phyloP scores from a whole-genome alignment of 2,113 vertebrate species.

The Nansenia antarctica region DNA sequence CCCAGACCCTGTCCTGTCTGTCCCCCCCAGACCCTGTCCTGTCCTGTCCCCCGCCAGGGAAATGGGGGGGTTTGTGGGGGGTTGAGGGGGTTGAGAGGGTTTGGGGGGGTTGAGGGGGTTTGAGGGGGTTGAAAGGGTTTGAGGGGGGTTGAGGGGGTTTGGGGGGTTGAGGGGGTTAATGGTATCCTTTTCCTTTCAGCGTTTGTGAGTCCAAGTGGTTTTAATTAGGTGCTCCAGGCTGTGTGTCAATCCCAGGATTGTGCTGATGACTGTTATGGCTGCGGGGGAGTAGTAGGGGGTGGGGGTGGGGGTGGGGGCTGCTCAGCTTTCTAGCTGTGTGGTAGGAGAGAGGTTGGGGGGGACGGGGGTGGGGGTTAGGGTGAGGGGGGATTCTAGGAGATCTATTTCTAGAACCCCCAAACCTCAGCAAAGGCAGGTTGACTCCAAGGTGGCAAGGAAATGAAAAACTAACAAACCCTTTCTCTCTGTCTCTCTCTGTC shows the following conservation, averaged over 20 bases:
- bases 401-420: no score
- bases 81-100: no score
- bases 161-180: no score
- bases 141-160: no score
- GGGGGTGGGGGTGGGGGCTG: background rate
- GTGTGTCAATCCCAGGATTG: conserved; percentile 19
- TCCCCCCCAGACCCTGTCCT: background rate
- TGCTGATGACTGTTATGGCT: background rate
- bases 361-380: background rate
- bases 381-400: no score
- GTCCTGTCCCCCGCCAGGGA: background rate
- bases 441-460: background rate
- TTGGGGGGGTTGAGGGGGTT: no score
- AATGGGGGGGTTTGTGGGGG: background rate
- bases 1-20: no score
- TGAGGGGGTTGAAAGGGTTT: no score
- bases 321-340: conserved; percentile 17
- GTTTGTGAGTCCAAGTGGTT: conserved; percentile 50
- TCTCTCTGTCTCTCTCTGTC: conserved; percentile 6
- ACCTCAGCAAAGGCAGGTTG: background rate
- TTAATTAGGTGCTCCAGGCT: conserved; percentile 58
- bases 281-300: no score
- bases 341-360: background rate
- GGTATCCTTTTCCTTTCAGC: conserved; percentile 10
- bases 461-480: background rate